These are phyloP conservation scores for Polyommatus icarus DNA, from an alignment of 2,888 invertebrate species.

Conservation along the genomic window DNA sequence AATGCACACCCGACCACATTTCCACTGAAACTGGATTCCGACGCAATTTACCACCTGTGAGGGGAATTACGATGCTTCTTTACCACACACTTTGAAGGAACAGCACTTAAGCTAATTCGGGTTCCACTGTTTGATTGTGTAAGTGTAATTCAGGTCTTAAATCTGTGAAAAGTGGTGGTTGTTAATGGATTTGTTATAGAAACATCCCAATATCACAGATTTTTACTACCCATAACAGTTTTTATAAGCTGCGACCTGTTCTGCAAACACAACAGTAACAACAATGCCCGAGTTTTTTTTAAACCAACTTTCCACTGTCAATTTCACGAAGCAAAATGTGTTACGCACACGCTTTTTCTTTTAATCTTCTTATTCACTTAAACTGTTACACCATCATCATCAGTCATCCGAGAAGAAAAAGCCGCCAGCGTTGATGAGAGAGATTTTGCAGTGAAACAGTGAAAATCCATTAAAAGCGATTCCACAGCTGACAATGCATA, in stretches of 20 bases:
- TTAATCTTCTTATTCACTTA: conserved; percentile 8
- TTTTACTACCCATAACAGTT: not conserved
- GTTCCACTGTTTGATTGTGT: not conserved
- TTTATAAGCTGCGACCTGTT: not conserved
- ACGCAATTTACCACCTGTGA: conserved; percentile 12
- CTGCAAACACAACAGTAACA: conserved; percentile 14
- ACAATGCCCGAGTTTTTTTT: conserved; percentile 18
- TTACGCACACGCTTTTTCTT: conserved; percentile 25
- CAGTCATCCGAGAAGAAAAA: conserved; percentile 19
- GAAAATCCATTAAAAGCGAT: conserved; percentile 6
- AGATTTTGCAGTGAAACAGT: not conserved
- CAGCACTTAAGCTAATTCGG: not conserved
- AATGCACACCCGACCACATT: conserved; percentile 22
- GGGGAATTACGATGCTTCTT: not conserved
- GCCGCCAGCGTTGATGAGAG: conserved; percentile 1
- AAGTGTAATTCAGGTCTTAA: not conserved
- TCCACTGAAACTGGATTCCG: conserved; percentile 24
- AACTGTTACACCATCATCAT: conserved; percentile 20
- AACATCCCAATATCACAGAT: not conserved
- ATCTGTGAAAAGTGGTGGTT: not conserved
- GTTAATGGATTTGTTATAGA: not conserved
- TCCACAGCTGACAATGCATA: not conserved
- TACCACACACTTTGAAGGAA: not conserved
- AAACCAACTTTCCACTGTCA: conserved; percentile 19
- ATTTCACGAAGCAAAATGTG: conserved; percentile 16